Base-by-base conservation (phyloP, 2,113 vertebrate genomes). In the Choloepus hoffmanni region DNA sequence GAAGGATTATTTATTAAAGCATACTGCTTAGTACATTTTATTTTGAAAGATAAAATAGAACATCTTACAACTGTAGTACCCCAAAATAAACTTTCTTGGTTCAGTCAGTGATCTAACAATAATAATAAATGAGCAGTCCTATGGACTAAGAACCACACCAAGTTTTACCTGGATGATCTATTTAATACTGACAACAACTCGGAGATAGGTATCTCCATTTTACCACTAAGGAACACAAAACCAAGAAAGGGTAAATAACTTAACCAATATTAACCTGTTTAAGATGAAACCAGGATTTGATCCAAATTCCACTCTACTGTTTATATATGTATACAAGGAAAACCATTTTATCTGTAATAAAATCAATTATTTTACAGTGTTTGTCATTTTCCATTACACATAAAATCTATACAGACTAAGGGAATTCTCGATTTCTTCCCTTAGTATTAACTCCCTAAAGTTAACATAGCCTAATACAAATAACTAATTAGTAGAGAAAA, bases 1-100 rank as follows among this genome's bases (percentile, higher is more conserved):
- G 24, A 84, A 94, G 36, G 40, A 95, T 79, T 85, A 89, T 24
- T 79, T 85, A 89, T 19, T 95, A 89, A 90, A 10, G 7, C 67
- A 94, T 33, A 88, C 0, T 93, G 26, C 26, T 89, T 55, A 83
- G 58, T 92, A 16, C 45, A 88, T 70, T 62, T 95, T 43, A 92
- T 87, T 94, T 90, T 93, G 11, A 95, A 95, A 95, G 50, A 84
- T 14, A 86, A 96, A 95, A 90, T 72, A 15, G 16, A 96, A 87
- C 91, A 92, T 95, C 65, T 87, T 96, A 90, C 0, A 73, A 23
- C 30, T 95, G 26, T 85, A 74, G 50, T 68, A 91, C 67, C 53
- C 36, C 45, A 89, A 97, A 95, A 33, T 18, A 95, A 82, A 43
- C 33, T 3, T 63, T 84, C 63, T 76, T 58, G 43, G 24, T 89